A percentile compares a stretch with the other conserved stretches of the same genome.
Evolutionary conservation across 2,888 invertebrate genomes (phyloP).

Genomic region (Nycteola revayana): DNA sequence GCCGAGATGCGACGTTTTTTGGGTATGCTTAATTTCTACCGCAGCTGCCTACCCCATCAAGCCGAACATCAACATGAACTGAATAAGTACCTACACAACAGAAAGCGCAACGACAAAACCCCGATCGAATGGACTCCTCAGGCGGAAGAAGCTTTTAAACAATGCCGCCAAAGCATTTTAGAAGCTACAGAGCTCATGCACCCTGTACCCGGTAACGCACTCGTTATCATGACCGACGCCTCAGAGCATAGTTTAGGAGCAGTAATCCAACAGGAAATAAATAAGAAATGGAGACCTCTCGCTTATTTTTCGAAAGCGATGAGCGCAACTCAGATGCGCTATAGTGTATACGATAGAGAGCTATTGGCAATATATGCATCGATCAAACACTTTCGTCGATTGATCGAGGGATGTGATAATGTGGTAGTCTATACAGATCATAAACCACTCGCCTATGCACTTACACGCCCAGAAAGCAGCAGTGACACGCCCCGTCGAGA

Average conservation of each 20-base stretch:
- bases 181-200: not conserved
- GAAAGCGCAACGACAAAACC: not conserved
- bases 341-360: conserved; percentile 1
- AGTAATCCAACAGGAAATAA: not conserved
- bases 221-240: conserved; percentile 2
- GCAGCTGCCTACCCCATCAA: not conserved
- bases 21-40: conserved; percentile 4
- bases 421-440: conserved; percentile 20
- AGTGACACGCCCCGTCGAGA: conserved; percentile 18
- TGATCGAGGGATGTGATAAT: conserved; percentile 3
- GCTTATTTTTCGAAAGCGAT: not conserved
- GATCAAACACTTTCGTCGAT: not conserved
- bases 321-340: not conserved
- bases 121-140: not conserved
- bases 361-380: not conserved
- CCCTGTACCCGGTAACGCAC: not conserved
- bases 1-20: not conserved
- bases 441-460: conserved; percentile 16
- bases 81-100: conserved; percentile 1
- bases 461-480: conserved; percentile 9
- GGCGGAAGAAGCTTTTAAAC: not conserved
- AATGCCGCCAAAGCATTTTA: not conserved
- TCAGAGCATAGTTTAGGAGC: not conserved
- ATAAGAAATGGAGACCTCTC: not conserved
- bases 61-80: not conserved